Conservation (phyloP, 1,140 invertebrate species). For the Leptinotarsa texana region DNA sequence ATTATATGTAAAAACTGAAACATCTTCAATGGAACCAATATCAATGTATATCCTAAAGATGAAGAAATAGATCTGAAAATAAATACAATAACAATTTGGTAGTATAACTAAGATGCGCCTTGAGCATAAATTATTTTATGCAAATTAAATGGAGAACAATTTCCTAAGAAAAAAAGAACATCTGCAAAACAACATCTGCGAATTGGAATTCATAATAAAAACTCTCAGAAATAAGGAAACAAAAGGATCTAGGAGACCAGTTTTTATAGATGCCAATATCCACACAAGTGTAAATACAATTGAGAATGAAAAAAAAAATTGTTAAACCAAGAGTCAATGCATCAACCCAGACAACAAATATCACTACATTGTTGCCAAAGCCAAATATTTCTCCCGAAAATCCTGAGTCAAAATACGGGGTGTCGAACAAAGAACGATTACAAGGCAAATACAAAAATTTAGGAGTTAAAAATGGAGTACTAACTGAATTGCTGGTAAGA, state of each 20-base stretch:
- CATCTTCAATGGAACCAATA: not conserved
- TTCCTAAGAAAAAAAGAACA: conserved; percentile 3
- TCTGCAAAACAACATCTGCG: conserved; percentile 9
- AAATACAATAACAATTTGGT: not conserved
- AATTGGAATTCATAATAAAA: conserved; percentile 15
- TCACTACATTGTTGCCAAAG: conserved; percentile 16
- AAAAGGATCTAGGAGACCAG: conserved; percentile 1
- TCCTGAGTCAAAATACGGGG: not conserved
- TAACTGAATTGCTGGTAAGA: conserved; percentile 6
- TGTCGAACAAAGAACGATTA: not conserved
- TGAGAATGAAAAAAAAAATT: not conserved
- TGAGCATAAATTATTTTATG: not conserved
- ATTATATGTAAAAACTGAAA: not conserved
- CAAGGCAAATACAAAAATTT: conserved; percentile 1
- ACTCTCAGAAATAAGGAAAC: conserved; percentile 12
- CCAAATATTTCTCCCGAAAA: conserved; percentile 5
- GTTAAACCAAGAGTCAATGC: not conserved
- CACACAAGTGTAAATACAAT: not conserved
- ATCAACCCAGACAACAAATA: conserved; percentile 11
- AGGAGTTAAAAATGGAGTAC: conserved; percentile 5
- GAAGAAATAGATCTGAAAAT: not conserved
- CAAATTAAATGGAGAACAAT: not conserved
- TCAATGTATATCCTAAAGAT: not conserved
- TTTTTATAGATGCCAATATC: conserved; percentile 14
- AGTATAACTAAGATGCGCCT: not conserved